A percentile compares a stretch with the other conserved stretches of the same genome.
Evolutionary conservation across 2,888 invertebrate genomes (phyloP).

Genomic region (Neocrepidodera transversa): DNA sequence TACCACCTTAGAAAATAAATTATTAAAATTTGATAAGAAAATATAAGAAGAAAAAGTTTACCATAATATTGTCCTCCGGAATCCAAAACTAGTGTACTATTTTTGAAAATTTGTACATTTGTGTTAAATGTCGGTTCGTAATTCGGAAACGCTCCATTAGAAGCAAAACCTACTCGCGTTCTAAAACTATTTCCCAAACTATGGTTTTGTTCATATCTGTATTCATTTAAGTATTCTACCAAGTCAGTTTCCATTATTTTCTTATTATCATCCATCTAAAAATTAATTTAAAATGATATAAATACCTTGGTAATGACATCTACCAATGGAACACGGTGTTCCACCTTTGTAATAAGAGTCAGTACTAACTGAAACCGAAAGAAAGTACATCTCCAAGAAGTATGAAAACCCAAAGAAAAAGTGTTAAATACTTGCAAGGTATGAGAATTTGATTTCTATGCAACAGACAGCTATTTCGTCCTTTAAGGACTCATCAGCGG

Average conservation of each 20-base stretch:
- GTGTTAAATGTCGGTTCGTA: conserved; percentile 77
- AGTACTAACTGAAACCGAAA: no score
- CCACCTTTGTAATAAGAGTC: no score
- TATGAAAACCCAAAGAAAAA: no score
- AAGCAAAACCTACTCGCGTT: conserved; percentile 87
- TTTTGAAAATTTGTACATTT: conserved; percentile 71
- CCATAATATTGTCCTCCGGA: conserved; percentile 94
- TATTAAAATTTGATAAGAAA: no score
- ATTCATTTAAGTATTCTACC: conserved; percentile 73
- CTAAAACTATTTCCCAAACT: conserved; percentile 81
- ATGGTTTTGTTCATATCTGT: conserved; percentile 74
- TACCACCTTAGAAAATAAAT: conserved; percentile 72
- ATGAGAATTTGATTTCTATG: no score
- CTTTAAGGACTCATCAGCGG: no score
- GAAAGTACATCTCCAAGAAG: no score
- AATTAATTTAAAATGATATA: conserved; percentile 25
- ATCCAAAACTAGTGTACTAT: conserved; percentile 87
- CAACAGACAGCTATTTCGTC: no score
- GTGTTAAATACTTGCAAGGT: no score
- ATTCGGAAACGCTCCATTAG: conserved; percentile 88
- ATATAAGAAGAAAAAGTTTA: conserved; percentile 51
- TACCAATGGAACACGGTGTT: no score
- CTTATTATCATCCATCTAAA: conserved; percentile 51
- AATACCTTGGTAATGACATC: no score
- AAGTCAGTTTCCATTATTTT: conserved; percentile 73